phyloP scores from a whole-genome alignment of 1,140 invertebrate species.

The Apolygus lucorum region DNA sequence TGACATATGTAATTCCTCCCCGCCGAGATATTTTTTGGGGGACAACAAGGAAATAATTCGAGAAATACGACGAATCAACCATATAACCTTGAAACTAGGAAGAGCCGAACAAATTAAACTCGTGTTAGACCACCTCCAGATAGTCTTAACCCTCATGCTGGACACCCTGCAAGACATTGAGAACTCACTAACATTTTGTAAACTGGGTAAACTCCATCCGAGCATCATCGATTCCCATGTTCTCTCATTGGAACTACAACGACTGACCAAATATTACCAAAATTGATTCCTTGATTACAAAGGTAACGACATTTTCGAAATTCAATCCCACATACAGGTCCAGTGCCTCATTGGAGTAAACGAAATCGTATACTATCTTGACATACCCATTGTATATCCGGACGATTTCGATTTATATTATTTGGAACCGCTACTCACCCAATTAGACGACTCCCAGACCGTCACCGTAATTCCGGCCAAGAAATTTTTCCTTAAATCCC shows the following conservation, averaged over 20 bases:
- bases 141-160: no score
- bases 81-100: no score
- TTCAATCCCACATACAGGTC: not conserved
- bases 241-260: not conserved
- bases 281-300: not conserved
- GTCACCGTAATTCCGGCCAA: not conserved
- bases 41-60: no score
- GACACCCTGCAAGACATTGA: no score
- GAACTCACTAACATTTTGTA: not conserved
- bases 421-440: not conserved
- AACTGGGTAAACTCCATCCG: not conserved
- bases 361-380: not conserved
- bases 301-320: not conserved
- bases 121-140: no score
- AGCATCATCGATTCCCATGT: not conserved
- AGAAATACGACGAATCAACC: no score
- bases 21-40: no score
- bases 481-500: not conserved
- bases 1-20: no score
- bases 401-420: not conserved
- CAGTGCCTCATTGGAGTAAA: not conserved
- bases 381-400: not conserved
- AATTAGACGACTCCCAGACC: not conserved
- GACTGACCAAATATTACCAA: not conserved
- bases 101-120: no score